Percentiles rank a stretch among this genome's conserved stretches.
Conservation (phyloP, 2,888 invertebrate species). For the Heliconius ismenius region DNA sequence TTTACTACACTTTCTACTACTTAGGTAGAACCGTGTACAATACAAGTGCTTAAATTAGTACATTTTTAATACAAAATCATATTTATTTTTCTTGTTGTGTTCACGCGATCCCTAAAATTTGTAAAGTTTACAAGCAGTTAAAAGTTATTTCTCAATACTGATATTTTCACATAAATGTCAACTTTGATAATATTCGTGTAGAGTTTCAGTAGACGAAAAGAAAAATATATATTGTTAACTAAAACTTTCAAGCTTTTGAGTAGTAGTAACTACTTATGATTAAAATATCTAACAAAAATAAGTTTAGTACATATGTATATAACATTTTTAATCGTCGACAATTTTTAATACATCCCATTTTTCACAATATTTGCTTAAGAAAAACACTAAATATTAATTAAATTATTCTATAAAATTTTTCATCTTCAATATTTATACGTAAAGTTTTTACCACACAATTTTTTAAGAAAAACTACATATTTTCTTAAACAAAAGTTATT, state of each 20-base stretch:
- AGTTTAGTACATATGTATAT: too few relatives aligned
- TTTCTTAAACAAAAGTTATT: slow-evolving; percentile 28
- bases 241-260: too few relatives aligned
- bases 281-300: too few relatives aligned
- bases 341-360: background rate
- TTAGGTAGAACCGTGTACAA: background rate
- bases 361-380: background rate
- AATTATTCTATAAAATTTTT: background rate
- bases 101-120: background rate
- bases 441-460: background rate
- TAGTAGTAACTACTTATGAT: too few relatives aligned
- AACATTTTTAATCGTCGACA: too few relatives aligned
- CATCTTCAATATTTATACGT: background rate
- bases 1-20: slow-evolving; percentile 7
- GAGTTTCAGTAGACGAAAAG: background rate
- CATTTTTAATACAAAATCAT: background rate
- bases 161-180: background rate
- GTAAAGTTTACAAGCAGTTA: background rate
- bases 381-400: background rate
- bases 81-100: background rate
- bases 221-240: background rate
- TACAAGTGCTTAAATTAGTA: background rate
- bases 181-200: background rate
- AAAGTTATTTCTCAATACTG: background rate
- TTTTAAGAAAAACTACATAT: background rate